A percentile compares a stretch with the other conserved stretches of the same genome.
Conservation (phyloP, 2,888 invertebrate species). For the Cactoblastis cactorum region DNA sequence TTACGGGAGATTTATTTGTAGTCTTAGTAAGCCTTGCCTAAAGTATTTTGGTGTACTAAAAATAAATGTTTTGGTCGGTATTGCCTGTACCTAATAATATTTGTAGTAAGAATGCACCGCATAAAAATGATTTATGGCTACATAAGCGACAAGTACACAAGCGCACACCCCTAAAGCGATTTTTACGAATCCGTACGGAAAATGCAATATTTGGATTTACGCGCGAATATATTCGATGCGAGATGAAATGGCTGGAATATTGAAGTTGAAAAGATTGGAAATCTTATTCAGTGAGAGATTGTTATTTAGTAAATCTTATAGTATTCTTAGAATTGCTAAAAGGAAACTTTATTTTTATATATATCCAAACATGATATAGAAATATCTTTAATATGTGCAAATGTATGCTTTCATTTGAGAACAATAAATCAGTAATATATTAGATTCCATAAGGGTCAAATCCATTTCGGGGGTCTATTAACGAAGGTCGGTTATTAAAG, state of each 20-base stretch:
- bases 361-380: too few species aligned
- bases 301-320: too few species aligned
- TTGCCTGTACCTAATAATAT: too few species aligned
- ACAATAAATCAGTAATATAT: not conserved
- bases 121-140: not conserved
- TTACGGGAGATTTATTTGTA: too few species aligned
- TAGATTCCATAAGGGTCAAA: not conserved
- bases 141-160: not conserved
- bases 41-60: too few species aligned
- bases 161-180: not conserved
- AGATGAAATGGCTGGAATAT: conserved; percentile 2
- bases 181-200: not conserved
- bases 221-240: not conserved
- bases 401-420: not conserved
- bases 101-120: not conserved
- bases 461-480: not conserved
- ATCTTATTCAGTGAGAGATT: too few species aligned
- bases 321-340: too few species aligned
- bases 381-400: too few species aligned
- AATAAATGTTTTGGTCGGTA: too few species aligned
- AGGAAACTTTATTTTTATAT: too few species aligned
- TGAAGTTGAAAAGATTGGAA: not conserved
- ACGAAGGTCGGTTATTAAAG: not conserved
- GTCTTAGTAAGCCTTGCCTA: too few species aligned
- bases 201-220: conserved; percentile 5